A percentile compares a stretch with the other conserved stretches of the same genome.
Conservation (phyloP, 1,140 invertebrate genomes). For the Copidosoma floridanum region DNA sequence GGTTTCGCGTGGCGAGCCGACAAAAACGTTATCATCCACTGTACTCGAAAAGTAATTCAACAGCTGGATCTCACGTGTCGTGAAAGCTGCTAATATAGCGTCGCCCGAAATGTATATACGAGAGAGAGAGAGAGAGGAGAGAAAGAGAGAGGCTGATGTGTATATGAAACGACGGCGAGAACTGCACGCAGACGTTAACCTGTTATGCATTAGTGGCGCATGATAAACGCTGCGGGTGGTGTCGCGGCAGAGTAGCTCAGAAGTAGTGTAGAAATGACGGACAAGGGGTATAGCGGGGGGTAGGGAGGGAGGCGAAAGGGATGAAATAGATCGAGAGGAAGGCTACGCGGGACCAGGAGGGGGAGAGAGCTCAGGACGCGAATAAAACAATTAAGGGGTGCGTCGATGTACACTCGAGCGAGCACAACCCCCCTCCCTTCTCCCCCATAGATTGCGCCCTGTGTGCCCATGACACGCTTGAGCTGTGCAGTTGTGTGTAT, state of each 20-base stretch:
- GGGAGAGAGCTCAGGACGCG: too few species aligned
- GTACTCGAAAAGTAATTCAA: too few species aligned
- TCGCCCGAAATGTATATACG: too few species aligned
- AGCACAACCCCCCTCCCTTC: conserved; percentile 49
- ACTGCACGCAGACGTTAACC: conserved; percentile 47
- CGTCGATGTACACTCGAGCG: conserved; percentile 52
- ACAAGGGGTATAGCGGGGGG: conserved; percentile 40
- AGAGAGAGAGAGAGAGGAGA: conserved; percentile 15
- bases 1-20: too few species aligned
- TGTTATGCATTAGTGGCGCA: conserved; percentile 54
- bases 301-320: too few species aligned
- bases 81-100: conserved; percentile 10
- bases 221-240: conserved; percentile 55
- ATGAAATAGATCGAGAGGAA: too few species aligned
- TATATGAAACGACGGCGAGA: conserved; percentile 17
- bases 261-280: conserved; percentile 52
- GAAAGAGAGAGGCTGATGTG: conserved; percentile 23
- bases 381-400: conserved; percentile 56
- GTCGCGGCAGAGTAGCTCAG: conserved; percentile 50
- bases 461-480: too few species aligned
- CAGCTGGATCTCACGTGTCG: too few species aligned
- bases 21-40: neutral
- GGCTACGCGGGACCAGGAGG: too few species aligned
- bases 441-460: conserved; percentile 30
- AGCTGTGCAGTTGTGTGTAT: too few species aligned